Evolutionary conservation across 2,888 invertebrate species (phyloP).

Genomic region (Caenorhabditis sinica): DNA sequence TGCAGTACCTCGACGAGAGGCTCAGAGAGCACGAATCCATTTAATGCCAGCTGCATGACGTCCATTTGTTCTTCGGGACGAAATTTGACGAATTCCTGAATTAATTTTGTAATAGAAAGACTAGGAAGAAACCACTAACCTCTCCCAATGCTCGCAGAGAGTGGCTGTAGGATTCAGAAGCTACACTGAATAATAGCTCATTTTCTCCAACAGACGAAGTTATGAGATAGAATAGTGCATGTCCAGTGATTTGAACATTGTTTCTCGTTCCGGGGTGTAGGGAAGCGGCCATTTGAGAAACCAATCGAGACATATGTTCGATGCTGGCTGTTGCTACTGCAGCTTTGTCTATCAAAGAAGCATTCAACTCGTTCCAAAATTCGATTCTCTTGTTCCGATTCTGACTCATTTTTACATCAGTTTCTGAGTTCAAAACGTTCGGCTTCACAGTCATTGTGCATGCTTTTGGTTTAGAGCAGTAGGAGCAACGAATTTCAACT

Average conservation of each 20-base stretch:
- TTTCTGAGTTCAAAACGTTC: slow-evolving; percentile 71
- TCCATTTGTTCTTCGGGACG: slow-evolving; percentile 78
- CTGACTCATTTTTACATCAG: slow-evolving; percentile 77
- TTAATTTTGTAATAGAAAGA: neutral
- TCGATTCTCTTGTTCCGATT: slow-evolving; percentile 77
- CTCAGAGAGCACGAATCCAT: slow-evolving; percentile 79
- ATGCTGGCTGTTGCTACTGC: slow-evolving; percentile 73
- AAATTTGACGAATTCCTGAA: slow-evolving; percentile 76
- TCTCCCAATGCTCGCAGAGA: slow-evolving; percentile 68
- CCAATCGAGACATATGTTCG: slow-evolving; percentile 69
- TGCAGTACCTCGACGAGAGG: slow-evolving; percentile 74
- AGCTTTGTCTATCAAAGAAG: slow-evolving; percentile 65
- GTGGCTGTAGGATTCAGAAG: slow-evolving; percentile 62
- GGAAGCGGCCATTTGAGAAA: slow-evolving; percentile 31
- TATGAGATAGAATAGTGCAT: slow-evolving; percentile 69
- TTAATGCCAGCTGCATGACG: slow-evolving; percentile 79
- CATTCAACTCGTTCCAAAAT: slow-evolving; percentile 62
- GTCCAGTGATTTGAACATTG: slow-evolving; percentile 66
- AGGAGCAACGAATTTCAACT: slow-evolving; percentile 68
- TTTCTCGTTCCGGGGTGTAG: slow-evolving; percentile 38
- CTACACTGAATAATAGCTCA: slow-evolving; percentile 69
- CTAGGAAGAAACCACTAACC: slow-evolving; percentile 28
- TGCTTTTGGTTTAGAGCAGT: slow-evolving; percentile 60
- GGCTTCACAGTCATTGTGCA: slow-evolving; percentile 65
- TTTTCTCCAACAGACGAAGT: slow-evolving; percentile 65